Conservation (phyloP, 2,113 vertebrate genomes). For the Poicephalus gulielmi region DNA sequence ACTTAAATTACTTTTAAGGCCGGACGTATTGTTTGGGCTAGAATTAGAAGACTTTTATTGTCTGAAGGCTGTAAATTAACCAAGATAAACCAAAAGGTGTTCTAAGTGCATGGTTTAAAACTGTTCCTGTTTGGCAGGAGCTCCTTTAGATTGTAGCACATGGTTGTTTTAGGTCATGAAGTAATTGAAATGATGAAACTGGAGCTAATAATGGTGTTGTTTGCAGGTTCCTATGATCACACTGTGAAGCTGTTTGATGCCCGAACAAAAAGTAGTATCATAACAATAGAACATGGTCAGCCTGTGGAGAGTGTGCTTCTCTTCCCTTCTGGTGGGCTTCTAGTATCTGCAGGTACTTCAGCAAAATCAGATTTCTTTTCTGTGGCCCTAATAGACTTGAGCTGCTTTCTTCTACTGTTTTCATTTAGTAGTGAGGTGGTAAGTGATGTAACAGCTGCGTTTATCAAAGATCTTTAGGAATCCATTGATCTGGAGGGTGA, state of each 20-base stretch:
- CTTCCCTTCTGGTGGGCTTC: constrained; percentile 92
- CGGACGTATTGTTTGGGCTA: not conserved
- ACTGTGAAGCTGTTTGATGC: constrained; percentile 92
- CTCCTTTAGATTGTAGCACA: not conserved
- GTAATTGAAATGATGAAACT: not conserved
- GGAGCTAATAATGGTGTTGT: not conserved
- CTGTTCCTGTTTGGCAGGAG: not conserved
- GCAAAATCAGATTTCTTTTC: not conserved
- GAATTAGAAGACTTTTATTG: not conserved
- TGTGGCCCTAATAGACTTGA: not conserved
- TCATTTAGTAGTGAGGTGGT: not conserved
- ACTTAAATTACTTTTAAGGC: not conserved
- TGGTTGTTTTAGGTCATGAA: not conserved
- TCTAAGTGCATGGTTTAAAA: not conserved
- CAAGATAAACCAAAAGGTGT: not conserved
- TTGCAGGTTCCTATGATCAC: constrained; percentile 95
- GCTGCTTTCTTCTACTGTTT: not conserved
- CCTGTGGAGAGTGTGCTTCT: constrained; percentile 96
- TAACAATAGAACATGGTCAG: constrained; percentile 92
- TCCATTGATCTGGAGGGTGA: not conserved
- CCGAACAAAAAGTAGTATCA: constrained; percentile 82
- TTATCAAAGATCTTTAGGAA: not conserved
- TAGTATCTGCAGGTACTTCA: constrained; percentile 90
- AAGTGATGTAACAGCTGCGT: not conserved
- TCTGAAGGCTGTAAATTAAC: not conserved